Base-by-base conservation (phyloP, 2,797 vertebrate genomes). In the Anabas testudineus region DNA sequence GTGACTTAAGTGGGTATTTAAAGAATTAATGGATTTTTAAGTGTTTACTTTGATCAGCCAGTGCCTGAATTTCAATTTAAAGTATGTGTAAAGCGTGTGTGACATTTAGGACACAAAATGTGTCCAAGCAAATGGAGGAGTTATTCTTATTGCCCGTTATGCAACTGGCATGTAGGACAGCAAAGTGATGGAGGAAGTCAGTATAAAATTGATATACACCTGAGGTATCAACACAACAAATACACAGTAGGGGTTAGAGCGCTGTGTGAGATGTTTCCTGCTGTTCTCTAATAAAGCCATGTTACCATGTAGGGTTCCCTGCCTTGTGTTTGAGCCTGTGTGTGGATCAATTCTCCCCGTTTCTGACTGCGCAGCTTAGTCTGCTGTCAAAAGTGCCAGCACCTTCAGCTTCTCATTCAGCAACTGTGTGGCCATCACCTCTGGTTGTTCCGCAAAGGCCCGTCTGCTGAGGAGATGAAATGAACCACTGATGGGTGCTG, bases 401-500 rank as follows among this genome's bases (percentile, higher is more conserved):
- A 63, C 47, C 34, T 46, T 68, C 34, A 53, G 71, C 74, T 56
- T 71, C 72, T 42, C 45, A 45, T 64, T 65, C 49, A 58, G 53
- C 19, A 43, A 68, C 54, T 32, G 60, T 47, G 24, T 14, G 18
- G 34, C 78, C 67, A 78, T 75, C 82, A 76, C 67, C 74, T 64
- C 71, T 52, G 47, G 55, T 65, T 82, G 67, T 67, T 67, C 36
- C 63, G 60, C 62, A 75, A 60, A 82, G 43, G 18, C 59, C 53
- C 4, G 24, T 26, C 45, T n/a, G 24, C 83, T 51, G 63, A 68
- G 67, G 69, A 83, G 60, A 84, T 84, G 57, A 85, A 85, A 81
- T 85, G 67, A 82, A 77, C 78, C 74, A 82, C 82, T 83, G 85
- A 87, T 86, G 71, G 63, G n/a, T n/a, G n/a, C n/a, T n/a, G 36